Base-by-base conservation (phyloP, 2,888 invertebrate genomes). In the Carabus problematicus region DNA sequence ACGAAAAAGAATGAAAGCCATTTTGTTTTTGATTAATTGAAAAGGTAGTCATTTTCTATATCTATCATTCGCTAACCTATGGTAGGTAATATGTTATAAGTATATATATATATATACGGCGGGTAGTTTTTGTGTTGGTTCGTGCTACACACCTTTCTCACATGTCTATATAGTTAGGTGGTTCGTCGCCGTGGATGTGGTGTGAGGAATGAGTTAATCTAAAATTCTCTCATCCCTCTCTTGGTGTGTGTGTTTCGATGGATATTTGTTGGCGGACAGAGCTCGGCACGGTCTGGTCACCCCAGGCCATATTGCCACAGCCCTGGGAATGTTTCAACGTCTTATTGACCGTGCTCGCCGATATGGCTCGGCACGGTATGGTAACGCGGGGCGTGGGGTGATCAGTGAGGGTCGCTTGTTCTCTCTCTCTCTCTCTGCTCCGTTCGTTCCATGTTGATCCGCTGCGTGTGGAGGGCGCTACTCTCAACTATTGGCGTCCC, bases 291-390 rank as follows among this genome's bases (percentile, higher is more conserved):
- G 75, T 72, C 67, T 70, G 74, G 73, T 61, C 61, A 63, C 74
- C 74, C 76, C 75, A 76, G 75, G 76, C 76, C 73, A 77, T 70
- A 64, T 70, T 55, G 69, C 70, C 72, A 70, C 71, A 77, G 77
- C 77, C 78, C 77, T 77, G 80, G 79, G 78, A 79, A 79, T 78
- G 77, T 73, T 71, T 64, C 73, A 70, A 56, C 73, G 75, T 77
- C 79, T 79, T 80, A 83, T 83, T 82, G 83, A 83, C 82, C 83
- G 82, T 56, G 40, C 61, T 49, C 45, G 54, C 16, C 61, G 54
- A 6, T 14, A n/a, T 16, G 74, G 72, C 76, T 74, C 75, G 74
- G 71, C 40, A 72, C 74, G 74, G 71, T 60, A 61, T 71, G 71
- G 68, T 71, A 73, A 67, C 69, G 29, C 29, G 29, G 29, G 29